Evolutionary conservation across 2,797 vertebrate species (phyloP).

Genomic region (Lepidocolaptes lacrymiger): DNA sequence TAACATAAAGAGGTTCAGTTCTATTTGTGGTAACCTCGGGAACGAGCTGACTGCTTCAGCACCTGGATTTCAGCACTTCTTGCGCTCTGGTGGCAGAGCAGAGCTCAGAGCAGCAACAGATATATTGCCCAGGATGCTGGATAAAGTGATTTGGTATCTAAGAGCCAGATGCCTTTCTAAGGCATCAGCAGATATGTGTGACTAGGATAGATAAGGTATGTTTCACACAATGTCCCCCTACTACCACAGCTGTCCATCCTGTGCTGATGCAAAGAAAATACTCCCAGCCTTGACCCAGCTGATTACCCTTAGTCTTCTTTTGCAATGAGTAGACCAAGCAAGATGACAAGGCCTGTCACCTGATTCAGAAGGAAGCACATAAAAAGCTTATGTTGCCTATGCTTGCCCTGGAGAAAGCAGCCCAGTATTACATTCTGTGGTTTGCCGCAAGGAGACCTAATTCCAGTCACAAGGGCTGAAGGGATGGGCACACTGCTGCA

Average conservation of each 20-base stretch:
- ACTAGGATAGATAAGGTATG: not conserved
- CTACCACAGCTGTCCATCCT: not conserved
- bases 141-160: not conserved
- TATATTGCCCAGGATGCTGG: not conserved
- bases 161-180: not conserved
- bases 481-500: rapidly evolving
- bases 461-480: not conserved
- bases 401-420: not conserved
- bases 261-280: not conserved
- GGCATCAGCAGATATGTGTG: not conserved
- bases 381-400: not conserved
- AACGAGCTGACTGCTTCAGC: not conserved
- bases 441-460: not conserved
- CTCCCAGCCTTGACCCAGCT: not conserved
- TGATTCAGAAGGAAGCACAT: not conserved
- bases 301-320: not conserved
- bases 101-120: not conserved
- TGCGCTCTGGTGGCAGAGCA: not conserved
- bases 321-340: not conserved
- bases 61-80: slow-evolving; percentile 16
- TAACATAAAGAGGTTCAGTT: not conserved
- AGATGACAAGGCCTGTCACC: not conserved
- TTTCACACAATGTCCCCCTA: not conserved
- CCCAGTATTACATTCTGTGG: not conserved
- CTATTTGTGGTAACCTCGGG: not conserved